These are phyloP conservation scores for Leuciscus waleckii DNA, from an alignment of 2,797 vertebrate species.

Conservation along the genomic window DNA sequence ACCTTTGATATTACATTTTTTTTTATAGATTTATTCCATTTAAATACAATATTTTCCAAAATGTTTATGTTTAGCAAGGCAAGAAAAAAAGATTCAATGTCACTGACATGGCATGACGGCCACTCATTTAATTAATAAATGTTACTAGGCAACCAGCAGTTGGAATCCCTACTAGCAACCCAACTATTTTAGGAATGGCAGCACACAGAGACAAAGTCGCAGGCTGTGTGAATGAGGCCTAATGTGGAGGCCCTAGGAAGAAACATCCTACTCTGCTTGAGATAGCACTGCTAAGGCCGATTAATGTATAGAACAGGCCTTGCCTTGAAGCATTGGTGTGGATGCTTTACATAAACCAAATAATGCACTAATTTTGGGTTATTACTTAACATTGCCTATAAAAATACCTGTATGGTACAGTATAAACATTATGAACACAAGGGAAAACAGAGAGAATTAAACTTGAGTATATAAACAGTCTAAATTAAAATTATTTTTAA, in stretches of 20 bases:
- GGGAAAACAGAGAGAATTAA: neutral
- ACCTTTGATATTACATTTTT: neutral
- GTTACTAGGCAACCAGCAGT: constrained; percentile 8
- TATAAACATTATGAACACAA: neutral
- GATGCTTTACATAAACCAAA: neutral
- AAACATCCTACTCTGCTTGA: neutral
- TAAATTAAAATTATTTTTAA: neutral
- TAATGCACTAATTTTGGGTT: neutral
- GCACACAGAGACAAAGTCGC: neutral
- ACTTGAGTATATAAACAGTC: neutral
- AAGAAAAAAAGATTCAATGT: neutral
- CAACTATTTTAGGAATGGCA: neutral
- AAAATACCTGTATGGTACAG: neutral
- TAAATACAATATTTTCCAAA: neutral
- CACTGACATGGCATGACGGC: neutral
- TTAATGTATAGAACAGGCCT: neutral
- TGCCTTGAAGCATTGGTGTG: neutral
- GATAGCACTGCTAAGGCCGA: neutral
- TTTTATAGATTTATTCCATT: neutral
- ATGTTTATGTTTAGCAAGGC: neutral
- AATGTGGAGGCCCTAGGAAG: neutral
- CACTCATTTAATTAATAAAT: neutral
- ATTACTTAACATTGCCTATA: neutral
- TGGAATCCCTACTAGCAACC: neutral
- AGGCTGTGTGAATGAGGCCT: neutral